Percentiles rank a stretch among this genome's conserved stretches.
phyloP scores from a whole-genome alignment of 1,140 invertebrate species.

The Scaptomyza hsui region DNA sequence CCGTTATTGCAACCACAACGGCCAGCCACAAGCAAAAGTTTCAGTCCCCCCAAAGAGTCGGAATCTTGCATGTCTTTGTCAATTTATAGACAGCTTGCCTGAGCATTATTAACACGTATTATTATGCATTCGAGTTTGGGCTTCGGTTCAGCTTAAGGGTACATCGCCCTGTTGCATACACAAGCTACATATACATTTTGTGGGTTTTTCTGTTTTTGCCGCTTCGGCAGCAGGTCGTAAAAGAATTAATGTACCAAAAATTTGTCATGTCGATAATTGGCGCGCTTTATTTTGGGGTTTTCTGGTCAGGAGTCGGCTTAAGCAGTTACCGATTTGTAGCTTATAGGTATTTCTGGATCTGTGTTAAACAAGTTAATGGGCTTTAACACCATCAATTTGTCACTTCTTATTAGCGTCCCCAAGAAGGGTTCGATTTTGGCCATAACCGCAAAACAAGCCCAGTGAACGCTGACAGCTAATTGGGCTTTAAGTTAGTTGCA shows the following conservation, averaged over 20 bases:
- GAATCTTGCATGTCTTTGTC: constrained; percentile 80
- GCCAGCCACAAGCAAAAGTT: not conserved
- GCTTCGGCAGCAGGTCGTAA: constrained; percentile 28
- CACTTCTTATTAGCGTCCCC: constrained; percentile 82
- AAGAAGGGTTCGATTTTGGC: constrained; percentile 2
- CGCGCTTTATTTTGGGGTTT: constrained; percentile 69
- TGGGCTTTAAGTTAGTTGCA: constrained; percentile 24
- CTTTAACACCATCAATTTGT: constrained; percentile 84
- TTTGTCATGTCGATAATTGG: constrained; percentile 83
- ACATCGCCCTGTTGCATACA: constrained; percentile 31
- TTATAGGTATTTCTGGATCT: constrained; percentile 20
- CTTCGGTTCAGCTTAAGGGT: constrained; percentile 29
- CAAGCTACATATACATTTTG: constrained; percentile 27
- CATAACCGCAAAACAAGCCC: constrained; percentile 2
- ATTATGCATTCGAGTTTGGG: constrained; percentile 64
- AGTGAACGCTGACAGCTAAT: constrained; percentile 20
- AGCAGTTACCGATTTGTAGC: constrained; percentile 30
- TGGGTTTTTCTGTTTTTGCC: constrained; percentile 25
- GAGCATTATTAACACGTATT: constrained; percentile 83
- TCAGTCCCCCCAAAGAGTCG: constrained; percentile 32
- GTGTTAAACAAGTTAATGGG: constrained; percentile 79
- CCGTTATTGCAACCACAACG: constrained; percentile 10
- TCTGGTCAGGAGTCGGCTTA: constrained; percentile 19
- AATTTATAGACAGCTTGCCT: constrained; percentile 82
- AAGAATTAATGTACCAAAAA: constrained; percentile 62